Conservation (phyloP, 2,888 invertebrate genomes). For the Lymantria dispar region DNA sequence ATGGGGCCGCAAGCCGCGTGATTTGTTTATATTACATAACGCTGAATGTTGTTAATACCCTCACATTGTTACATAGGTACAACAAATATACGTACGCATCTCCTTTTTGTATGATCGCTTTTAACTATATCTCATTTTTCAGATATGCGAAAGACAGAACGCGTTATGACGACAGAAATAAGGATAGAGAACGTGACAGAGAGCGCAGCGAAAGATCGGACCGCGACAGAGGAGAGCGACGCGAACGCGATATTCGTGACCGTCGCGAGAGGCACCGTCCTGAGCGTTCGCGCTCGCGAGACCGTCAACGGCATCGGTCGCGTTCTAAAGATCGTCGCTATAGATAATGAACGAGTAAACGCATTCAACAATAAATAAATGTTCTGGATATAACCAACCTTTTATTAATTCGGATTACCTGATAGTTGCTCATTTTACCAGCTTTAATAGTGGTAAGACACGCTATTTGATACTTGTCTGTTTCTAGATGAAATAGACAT, state of each 20-base stretch:
- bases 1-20: too few relatives aligned
- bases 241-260: constrained; percentile 37
- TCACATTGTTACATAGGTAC: too few relatives aligned
- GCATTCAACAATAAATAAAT: constrained; percentile 52
- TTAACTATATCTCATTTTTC: constrained; percentile 7
- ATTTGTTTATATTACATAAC: too few relatives aligned
- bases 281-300: constrained; percentile 52
- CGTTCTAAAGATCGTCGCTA: constrained; percentile 68
- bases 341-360: constrained; percentile 58
- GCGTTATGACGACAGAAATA: constrained; percentile 64
- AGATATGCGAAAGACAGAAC: constrained; percentile 74
- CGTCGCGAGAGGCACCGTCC: constrained; percentile 44
- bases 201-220: constrained; percentile 46
- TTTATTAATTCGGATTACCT: constrained; percentile 7
- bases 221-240: constrained; percentile 17
- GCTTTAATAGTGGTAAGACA: too few relatives aligned
- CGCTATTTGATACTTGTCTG: too few relatives aligned
- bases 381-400: constrained; percentile 33
- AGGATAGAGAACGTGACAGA: constrained; percentile 51
- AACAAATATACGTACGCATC: too few relatives aligned
- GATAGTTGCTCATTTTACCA: background rate
- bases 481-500: too few relatives aligned
- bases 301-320: constrained; percentile 54
- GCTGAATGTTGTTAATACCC: too few relatives aligned
- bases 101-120: too few relatives aligned